Base-by-base conservation (phyloP, 2,888 invertebrate genomes). In the Hypsopygia costalis region DNA sequence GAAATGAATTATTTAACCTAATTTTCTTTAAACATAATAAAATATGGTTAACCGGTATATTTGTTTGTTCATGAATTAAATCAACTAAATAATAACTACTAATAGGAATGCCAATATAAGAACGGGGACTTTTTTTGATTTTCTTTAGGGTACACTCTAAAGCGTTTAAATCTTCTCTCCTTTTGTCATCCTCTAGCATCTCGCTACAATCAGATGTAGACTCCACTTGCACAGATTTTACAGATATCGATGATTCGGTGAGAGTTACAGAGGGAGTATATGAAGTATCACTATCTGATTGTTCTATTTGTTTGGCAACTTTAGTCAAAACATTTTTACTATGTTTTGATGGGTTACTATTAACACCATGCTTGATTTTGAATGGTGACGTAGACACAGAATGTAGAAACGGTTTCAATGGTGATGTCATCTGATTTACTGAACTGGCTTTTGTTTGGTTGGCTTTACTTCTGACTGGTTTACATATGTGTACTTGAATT, bases 151-250 rank as follows among this genome's bases (percentile, higher is more conserved):
- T 52, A 36, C n/a, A n/a, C 39, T 34, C 40, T 30, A 20, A 47
- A 11, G 28, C 28, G 3, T 8, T n/a, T n/a, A 9, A 8, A 21
- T 32, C 41, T 28, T 50, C 46, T 44, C 25, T 29, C 39, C 36
- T 49, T 42, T 49, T 51, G 9, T 52, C 43, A 27, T 52, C 51
- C 20, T 44, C 40, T 29, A 46, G 35, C 20, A 51, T 20, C 12
- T 49, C 49, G 11, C 51, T 55, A 29, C 51, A 49, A 42, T 55
- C 52, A 11, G 50, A 52, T 28, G 46, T 20, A 21, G 41, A 49
- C 38, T 49, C 31, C 6, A 46, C 44, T 51, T 50, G 41, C 5
- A 41, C 22, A 45, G 44, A 50, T 41, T 11, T 37, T 31, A 28
- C 28, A 16, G 41, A 48, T 44, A 33, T 29, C 33, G 44, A 44